Conservation (phyloP, 2,113 vertebrate genomes). For the Heliornis fulica region DNA sequence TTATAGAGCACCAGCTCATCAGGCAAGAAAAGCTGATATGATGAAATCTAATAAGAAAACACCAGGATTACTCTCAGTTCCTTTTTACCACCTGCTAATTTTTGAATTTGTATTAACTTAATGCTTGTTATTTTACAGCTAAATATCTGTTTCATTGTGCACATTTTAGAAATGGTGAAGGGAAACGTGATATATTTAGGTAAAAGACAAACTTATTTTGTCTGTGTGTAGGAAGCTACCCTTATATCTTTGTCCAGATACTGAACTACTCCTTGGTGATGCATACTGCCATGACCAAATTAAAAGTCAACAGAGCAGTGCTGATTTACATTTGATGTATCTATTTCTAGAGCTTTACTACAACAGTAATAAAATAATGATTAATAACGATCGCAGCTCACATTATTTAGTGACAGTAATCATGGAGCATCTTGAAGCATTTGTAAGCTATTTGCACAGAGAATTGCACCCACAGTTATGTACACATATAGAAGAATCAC, state of each 20-base stretch:
- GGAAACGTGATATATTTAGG: not conserved
- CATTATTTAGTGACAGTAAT: not conserved
- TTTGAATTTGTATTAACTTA: not conserved
- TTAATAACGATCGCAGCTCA: not conserved
- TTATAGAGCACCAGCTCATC: not conserved
- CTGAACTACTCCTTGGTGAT: not conserved
- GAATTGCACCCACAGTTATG: not conserved
- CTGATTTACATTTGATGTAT: not conserved
- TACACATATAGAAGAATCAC: not conserved
- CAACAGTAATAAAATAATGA: not conserved
- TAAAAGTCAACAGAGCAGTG: not conserved
- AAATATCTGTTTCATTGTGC: not conserved
- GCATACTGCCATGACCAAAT: not conserved
- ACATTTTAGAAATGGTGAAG: not conserved
- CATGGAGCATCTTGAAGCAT: not conserved
- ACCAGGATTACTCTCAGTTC: not conserved
- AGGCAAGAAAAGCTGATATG: not conserved
- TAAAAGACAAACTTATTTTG: not conserved
- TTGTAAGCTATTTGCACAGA: not conserved
- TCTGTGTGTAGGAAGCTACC: not conserved
- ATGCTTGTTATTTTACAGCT: not conserved
- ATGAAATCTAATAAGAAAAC: not conserved
- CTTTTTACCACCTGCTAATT: not conserved
- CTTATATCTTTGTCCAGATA: not conserved
- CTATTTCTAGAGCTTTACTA: slow-evolving; percentile 15